A percentile compares a stretch with the other conserved stretches of the same genome.
Evolutionary conservation across 2,797 vertebrate genomes (phyloP).

Genomic region (Oophaga sylvatica): DNA sequence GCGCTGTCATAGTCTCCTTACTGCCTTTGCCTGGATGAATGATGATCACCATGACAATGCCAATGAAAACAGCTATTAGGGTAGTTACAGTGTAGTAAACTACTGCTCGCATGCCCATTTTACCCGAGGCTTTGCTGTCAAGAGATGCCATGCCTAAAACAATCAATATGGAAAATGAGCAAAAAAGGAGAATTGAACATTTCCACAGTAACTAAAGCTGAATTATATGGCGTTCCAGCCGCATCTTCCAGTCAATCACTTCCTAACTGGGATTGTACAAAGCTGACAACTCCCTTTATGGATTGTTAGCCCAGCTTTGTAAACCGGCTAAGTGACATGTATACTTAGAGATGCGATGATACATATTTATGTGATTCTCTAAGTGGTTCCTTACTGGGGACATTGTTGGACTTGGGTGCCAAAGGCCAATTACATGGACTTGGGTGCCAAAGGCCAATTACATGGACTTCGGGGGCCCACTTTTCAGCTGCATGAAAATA

Average conservation of each 20-base stretch:
- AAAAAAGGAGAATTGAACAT: not conserved
- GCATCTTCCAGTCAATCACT: not conserved
- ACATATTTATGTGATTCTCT: too few species aligned
- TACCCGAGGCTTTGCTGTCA: slow-evolving; percentile 91
- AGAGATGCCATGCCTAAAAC: slow-evolving; percentile 89
- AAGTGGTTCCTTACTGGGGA: too few species aligned
- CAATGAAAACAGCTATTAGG: slow-evolving; percentile 91
- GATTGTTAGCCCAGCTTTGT: too few species aligned
- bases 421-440: too few species aligned
- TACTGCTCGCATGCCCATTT: slow-evolving; percentile 90
- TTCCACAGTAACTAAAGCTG: not conserved
- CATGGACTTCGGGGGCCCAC: too few species aligned
- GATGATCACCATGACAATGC: slow-evolving; percentile 89
- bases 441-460: too few species aligned
- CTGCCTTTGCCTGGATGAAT: slow-evolving; percentile 90
- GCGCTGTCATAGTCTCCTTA: slow-evolving; percentile 80
- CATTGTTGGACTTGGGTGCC: too few species aligned
- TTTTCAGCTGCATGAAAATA: too few species aligned
- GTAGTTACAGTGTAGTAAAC: slow-evolving; percentile 96
- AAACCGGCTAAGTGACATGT: too few species aligned
- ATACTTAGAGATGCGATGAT: too few species aligned
- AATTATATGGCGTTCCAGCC: not conserved
- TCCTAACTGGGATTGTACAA: not conserved
- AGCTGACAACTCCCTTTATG: not conserved
- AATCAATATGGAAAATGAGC: not conserved